Evolutionary conservation across 2,888 invertebrate genomes (phyloP).

Genomic region (Diarsia brunnea): DNA sequence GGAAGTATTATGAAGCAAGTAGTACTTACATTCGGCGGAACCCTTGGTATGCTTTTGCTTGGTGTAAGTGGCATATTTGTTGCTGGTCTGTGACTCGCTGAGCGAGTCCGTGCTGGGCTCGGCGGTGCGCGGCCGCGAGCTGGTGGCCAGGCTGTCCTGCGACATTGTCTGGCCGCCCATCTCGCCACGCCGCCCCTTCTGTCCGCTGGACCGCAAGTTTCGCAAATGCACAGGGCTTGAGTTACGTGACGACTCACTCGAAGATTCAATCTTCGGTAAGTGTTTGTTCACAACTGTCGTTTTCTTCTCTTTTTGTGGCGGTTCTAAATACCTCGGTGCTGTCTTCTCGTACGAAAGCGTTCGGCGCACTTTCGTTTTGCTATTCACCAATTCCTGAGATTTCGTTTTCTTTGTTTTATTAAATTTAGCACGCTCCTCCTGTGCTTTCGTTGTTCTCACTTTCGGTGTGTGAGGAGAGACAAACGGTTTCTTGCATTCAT

Average conservation of each 20-base stretch:
- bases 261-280: constrained; percentile 88
- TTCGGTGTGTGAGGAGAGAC: constrained; percentile 71
- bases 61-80: constrained; percentile 85
- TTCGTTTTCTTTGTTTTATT: constrained; percentile 79
- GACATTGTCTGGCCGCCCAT: constrained; percentile 83
- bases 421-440: constrained; percentile 84
- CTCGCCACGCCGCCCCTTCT: constrained; percentile 77
- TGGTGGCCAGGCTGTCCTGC: constrained; percentile 87
- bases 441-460: constrained; percentile 85
- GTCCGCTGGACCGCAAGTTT: constrained; percentile 75
- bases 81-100: constrained; percentile 82
- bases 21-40: constrained; percentile 79
- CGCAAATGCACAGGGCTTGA: constrained; percentile 92
- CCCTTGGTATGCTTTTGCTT: constrained; percentile 79
- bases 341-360: constrained; percentile 74
- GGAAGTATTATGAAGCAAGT: constrained; percentile 1
- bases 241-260: constrained; percentile 93
- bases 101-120: constrained; percentile 88
- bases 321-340: constrained; percentile 92
- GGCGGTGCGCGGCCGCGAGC: constrained; percentile 85
- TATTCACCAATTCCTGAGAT: constrained; percentile 70
- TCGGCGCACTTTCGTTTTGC: constrained; percentile 55
- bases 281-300: constrained; percentile 79
- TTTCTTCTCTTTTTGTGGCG: constrained; percentile 79
- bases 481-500: constrained; percentile 66